phyloP scores from a whole-genome alignment of 2,888 invertebrate species.

The Chirona hameri region DNA sequence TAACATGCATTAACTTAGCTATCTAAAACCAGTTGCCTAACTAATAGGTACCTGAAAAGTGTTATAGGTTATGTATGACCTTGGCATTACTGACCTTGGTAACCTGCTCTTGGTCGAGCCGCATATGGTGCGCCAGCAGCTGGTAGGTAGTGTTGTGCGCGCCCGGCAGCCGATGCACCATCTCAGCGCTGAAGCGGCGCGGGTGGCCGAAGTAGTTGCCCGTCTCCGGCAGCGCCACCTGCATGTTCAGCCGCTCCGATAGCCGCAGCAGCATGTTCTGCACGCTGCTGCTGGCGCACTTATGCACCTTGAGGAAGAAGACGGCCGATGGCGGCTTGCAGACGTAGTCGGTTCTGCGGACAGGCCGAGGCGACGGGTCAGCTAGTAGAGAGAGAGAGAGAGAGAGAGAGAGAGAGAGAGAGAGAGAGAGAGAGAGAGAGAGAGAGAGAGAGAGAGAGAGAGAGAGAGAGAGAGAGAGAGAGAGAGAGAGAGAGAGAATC shows the following conservation, averaged over 20 bases:
- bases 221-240: background rate
- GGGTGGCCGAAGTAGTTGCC: conserved; percentile 25
- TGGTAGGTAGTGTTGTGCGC: conserved; percentile 65
- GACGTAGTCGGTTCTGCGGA: background rate
- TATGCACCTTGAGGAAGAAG: conserved; percentile 24
- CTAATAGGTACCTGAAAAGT: no score
- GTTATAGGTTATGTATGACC: conserved; percentile 59
- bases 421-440: no score
- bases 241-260: background rate
- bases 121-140: conserved; percentile 41
- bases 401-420: no score
- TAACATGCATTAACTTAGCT: no score
- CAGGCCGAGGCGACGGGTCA: no score
- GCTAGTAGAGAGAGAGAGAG: background rate
- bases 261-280: background rate
- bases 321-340: background rate
- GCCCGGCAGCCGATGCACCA: conserved; percentile 78
- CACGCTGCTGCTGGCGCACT: background rate
- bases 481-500: no score
- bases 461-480: no score
- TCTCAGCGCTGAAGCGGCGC: conserved; percentile 66
- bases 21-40: no score
- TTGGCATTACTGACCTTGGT: conserved; percentile 85
- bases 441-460: no score
- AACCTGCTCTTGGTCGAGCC: conserved; percentile 42